A percentile compares a stretch with the other conserved stretches of the same genome.
Conservation (phyloP, 2,888 invertebrate species). For the Tricholauxania praeusta region DNA sequence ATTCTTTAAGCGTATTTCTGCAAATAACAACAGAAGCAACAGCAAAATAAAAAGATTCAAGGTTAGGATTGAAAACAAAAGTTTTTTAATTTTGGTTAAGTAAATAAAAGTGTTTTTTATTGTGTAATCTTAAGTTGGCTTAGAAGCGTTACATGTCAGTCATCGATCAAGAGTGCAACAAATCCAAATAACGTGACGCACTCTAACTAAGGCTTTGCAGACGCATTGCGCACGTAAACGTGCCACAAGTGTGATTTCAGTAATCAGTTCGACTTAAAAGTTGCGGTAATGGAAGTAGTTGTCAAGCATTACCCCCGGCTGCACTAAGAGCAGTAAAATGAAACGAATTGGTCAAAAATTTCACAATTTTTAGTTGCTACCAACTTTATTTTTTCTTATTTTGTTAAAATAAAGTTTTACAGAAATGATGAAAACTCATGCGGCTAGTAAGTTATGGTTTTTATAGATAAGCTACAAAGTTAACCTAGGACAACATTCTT, state of each 20-base stretch:
- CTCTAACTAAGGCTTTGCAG: not conserved
- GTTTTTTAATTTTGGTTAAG: not conserved
- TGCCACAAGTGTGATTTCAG: constrained; percentile 9
- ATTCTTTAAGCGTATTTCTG: constrained; percentile 10
- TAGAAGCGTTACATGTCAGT: constrained; percentile 4
- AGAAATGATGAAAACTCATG: no score
- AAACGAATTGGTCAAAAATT: no score
- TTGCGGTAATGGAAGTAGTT: no score
- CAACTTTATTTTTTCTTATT: no score
- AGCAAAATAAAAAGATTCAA: constrained; percentile 4
- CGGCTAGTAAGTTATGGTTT: no score
- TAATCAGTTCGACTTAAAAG: not conserved
- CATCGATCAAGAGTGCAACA: not conserved
- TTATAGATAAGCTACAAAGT: no score
- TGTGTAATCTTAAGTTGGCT: constrained; percentile 4
- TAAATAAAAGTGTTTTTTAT: not conserved
- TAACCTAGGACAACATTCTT: no score
- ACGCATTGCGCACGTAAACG: constrained; percentile 22
- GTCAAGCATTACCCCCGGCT: no score
- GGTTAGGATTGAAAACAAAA: not conserved
- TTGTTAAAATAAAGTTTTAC: no score
- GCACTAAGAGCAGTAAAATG: no score
- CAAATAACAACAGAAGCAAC: not conserved
- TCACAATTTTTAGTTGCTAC: no score
- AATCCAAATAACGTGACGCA: not conserved